These are phyloP conservation scores for Montifringilla adamsi DNA, from an alignment of 2,113 vertebrate genomes.

Conservation along the genomic window DNA sequence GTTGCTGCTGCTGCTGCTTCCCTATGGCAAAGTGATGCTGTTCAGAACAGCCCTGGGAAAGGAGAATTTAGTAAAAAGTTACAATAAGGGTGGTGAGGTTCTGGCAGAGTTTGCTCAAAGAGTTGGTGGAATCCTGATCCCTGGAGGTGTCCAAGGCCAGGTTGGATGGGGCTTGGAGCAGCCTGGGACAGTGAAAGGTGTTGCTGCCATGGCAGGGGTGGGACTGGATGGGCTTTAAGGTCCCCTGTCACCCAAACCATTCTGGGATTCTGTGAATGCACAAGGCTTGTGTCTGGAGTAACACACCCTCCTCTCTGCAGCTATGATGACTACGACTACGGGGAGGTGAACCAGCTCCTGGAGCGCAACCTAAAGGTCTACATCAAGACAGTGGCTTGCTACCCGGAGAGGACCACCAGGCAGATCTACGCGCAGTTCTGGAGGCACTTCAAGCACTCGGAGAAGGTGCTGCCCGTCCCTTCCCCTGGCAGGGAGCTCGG, in stretches of 20 bases:
- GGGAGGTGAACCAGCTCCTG: constrained; percentile 90
- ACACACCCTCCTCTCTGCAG: constrained; percentile 42
- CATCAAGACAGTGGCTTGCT: constrained; percentile 93
- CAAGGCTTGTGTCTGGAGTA: not conserved
- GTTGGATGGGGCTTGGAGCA: not conserved
- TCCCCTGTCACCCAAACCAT: not conserved
- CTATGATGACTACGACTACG: constrained; percentile 93
- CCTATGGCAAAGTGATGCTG: not conserved
- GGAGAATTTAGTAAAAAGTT: not conserved
- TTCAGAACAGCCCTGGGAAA: not conserved
- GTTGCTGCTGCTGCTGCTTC: not conserved
- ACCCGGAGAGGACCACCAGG: constrained; percentile 88
- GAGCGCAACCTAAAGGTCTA: constrained; percentile 91
- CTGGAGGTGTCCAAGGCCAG: not conserved
- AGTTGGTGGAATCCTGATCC: not conserved
- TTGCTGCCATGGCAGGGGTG: not conserved
- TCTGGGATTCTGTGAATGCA: not conserved
- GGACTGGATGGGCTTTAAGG: not conserved
- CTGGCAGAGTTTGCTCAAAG: not conserved
- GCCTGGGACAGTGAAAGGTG: not conserved
- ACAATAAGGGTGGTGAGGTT: not conserved
- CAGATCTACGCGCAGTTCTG: constrained; percentile 86
- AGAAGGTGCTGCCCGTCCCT: constrained; percentile 81
- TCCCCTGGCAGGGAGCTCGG: not conserved
- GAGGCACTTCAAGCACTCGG: constrained; percentile 92